Evolutionary conservation across 2,797 vertebrate genomes (phyloP), one percentile per base, ranked within the genome.

Genomic region (Octomys mimax): DNA sequence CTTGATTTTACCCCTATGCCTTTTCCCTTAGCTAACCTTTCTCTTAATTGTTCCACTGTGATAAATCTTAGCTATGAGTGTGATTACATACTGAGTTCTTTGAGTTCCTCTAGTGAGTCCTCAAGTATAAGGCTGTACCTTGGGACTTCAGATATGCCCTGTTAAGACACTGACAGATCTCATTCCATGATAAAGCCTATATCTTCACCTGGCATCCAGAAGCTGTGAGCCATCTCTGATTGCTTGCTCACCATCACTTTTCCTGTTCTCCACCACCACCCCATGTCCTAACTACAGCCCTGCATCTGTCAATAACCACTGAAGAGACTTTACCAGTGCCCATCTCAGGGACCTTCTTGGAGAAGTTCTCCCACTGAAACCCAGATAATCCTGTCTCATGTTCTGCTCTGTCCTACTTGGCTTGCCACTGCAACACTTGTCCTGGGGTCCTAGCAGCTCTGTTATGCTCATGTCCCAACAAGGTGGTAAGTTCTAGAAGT

Each of bases 1-100:
- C 24, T 0, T 2, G 33, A 26, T 52, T 21, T 42, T 3, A 1
- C 2, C 5, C 33, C 16, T 14, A 10, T 6, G 18, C 0, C 13
- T 31, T 28, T 80, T 28, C 22, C 59, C 57, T 84, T 61, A 49
- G 62, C 19, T 36, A 18, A 39, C 28, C 18, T 11, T 42, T 5
- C 61, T 77, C 5, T 39, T 8, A 18, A 18, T 57, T 26, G 3
- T 31, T 64, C 22, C 0, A 0, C 26, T 28, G 12, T 66, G 42
- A 64, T 7, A 6, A 5, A 42, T 59, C 62, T 21, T 71, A 28
- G 26, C 57, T 1, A 11, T 28, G 10, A 42, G 0, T 16, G 31
- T 66, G n/a, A 42, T 28, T 19, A 5, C 2, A 26, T 3, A 12
- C 59, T 16, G 39, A 84, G 84, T 52, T 22, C 39, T 49, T 5